phyloP scores from a whole-genome alignment of 2,888 invertebrate species.

The Oscheius myriophilus region DNA sequence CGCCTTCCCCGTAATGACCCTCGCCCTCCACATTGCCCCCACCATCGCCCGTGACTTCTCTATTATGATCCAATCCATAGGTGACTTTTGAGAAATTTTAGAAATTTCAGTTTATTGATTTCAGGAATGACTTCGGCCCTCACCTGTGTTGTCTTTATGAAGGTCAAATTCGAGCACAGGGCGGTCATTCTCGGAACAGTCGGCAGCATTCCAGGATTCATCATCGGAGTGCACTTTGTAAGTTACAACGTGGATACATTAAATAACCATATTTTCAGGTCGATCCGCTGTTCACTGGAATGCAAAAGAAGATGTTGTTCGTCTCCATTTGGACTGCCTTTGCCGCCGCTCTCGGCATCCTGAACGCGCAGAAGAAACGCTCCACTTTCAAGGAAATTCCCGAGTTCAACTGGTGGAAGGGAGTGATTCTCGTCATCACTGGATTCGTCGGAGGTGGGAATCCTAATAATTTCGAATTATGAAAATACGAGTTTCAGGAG shows the following conservation, averaged over 20 bases:
- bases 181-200: slow-evolving; percentile 62
- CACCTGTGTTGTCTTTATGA: slow-evolving; percentile 69
- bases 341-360: slow-evolving; percentile 68
- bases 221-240: slow-evolving; percentile 65
- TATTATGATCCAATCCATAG: slow-evolving; percentile 63
- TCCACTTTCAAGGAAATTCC: slow-evolving; percentile 59
- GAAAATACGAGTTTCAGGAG: too few species aligned
- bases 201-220: slow-evolving; percentile 67
- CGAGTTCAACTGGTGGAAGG: slow-evolving; percentile 64
- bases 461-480: not conserved
- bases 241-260: not conserved
- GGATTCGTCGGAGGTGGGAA: slow-evolving; percentile 66
- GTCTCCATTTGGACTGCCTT: slow-evolving; percentile 71
- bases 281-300: slow-evolving; percentile 63
- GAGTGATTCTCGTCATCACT: slow-evolving; percentile 59
- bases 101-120: not conserved
- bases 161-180: slow-evolving; percentile 61
- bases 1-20: slow-evolving; percentile 68
- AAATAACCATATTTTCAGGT: slow-evolving; percentile 33
- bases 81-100: slow-evolving; percentile 29
- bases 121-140: slow-evolving; percentile 69
- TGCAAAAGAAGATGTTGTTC: slow-evolving; percentile 71
- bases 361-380: slow-evolving; percentile 66
- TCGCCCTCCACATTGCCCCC: slow-evolving; percentile 62
- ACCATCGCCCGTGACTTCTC: slow-evolving; percentile 63